Evolutionary conservation across 2,113 vertebrate genomes (phyloP).

Genomic region (Proteles cristata): DNA sequence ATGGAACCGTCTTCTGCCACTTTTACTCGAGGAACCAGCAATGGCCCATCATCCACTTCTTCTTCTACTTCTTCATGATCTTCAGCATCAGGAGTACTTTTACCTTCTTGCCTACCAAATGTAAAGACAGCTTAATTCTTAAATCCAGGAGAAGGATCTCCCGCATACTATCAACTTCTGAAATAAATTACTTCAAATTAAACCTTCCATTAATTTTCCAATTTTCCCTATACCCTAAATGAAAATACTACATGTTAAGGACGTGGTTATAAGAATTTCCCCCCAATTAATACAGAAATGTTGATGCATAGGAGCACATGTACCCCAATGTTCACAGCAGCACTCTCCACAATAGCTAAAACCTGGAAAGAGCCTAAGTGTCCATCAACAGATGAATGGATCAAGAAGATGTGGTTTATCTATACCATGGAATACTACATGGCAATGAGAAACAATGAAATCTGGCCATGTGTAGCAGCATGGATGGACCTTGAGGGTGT

Average conservation of each 20-base stretch:
- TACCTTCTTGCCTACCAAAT: conserved; percentile 82
- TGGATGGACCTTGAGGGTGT: no score
- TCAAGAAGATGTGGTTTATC: no score
- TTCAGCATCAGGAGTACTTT: conserved; percentile 73
- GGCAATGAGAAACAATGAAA: no score
- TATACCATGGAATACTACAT: no score
- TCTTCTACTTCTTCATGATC: conserved; percentile 84
- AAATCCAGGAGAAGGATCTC: neutral
- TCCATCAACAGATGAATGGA: no score
- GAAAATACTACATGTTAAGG: neutral
- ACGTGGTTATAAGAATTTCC: neutral
- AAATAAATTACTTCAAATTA: conserved; percentile 34
- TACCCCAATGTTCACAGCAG: no score
- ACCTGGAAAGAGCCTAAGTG: no score
- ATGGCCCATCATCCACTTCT: conserved; percentile 84
- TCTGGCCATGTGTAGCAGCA: no score
- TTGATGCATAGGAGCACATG: no score
- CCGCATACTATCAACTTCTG: neutral
- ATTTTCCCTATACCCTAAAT: neutral
- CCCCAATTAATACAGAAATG: no score
- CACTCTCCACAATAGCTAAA: no score
- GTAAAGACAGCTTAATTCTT: neutral
- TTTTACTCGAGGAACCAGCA: conserved; percentile 96
- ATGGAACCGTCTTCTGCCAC: conserved; percentile 98
- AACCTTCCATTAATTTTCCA: conserved; percentile 8